Evolutionary conservation across 1,140 invertebrate species (phyloP).

Genomic region (Periplaneta americana): DNA sequence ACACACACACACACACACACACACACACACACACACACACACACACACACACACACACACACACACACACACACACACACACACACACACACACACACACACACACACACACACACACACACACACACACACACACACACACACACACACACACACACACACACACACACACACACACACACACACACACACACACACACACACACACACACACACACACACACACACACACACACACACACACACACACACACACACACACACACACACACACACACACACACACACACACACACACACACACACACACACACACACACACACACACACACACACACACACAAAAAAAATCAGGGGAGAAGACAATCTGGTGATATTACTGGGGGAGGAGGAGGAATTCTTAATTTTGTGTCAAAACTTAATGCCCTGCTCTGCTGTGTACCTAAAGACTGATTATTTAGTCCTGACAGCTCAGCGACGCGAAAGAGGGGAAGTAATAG

Average conservation of each 20-base stretch:
- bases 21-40: not conserved
- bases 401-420: too few relatives aligned
- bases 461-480: too few relatives aligned
- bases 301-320: not conserved
- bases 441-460: too few relatives aligned
- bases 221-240: not conserved
- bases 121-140: not conserved
- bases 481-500: too few relatives aligned
- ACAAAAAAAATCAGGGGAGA: too few relatives aligned
- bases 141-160: not conserved
- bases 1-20: not conserved
- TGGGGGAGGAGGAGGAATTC: too few relatives aligned
- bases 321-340: not conserved
- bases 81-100: not conserved
- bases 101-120: not conserved
- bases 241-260: not conserved
- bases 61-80: not conserved
- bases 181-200: not conserved
- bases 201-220: not conserved
- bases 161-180: not conserved
- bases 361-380: too few relatives aligned
- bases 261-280: not conserved
- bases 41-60: not conserved
- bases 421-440: too few relatives aligned
- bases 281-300: not conserved